Evolutionary conservation across 1,140 invertebrate species (phyloP).

Genomic region (Geopemphigus sp.): DNA sequence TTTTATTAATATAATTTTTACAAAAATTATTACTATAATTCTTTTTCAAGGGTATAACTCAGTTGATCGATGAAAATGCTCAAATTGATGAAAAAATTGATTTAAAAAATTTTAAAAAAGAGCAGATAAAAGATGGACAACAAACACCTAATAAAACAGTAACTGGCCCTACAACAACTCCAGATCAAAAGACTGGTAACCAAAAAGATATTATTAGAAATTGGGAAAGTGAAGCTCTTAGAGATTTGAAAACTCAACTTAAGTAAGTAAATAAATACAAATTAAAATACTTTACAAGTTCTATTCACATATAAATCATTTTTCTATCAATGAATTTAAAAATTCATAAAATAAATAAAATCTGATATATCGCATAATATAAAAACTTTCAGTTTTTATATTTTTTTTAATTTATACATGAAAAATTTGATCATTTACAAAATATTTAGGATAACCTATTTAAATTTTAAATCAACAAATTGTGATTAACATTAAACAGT

Average conservation of each 20-base stretch:
- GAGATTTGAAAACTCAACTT: conserved; percentile 85
- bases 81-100: conserved; percentile 36
- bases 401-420: no score
- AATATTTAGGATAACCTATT: no score
- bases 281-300: neutral
- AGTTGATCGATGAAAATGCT: conserved; percentile 20
- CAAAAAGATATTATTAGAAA: conserved; percentile 59
- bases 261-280: conserved; percentile 66
- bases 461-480: no score
- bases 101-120: conserved; percentile 36
- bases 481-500: no score
- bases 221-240: conserved; percentile 64
- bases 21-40: neutral
- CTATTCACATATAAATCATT: neutral
- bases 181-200: conserved; percentile 53
- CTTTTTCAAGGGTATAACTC: conserved; percentile 50
- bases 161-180: conserved; percentile 58
- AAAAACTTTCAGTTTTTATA: no score
- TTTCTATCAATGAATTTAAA: no score
- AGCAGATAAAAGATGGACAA: conserved; percentile 53
- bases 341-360: no score
- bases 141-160: conserved; percentile 58
- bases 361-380: no score
- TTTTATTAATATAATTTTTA: neutral
- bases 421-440: no score